Conservation (phyloP, 1,140 invertebrate species). For the Ephestia elutella region DNA sequence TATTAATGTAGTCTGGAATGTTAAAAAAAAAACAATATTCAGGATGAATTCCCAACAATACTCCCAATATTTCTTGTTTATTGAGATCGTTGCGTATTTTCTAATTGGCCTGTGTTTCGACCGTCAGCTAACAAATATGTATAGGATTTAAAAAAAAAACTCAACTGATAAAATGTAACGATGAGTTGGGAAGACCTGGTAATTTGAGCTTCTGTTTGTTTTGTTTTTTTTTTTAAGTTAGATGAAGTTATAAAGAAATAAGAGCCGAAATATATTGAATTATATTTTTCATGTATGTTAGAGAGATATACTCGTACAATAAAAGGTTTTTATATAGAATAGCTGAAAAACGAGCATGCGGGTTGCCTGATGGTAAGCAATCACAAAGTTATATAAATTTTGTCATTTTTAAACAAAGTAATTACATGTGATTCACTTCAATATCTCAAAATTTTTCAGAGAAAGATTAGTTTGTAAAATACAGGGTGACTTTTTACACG, state of each 20-base stretch:
- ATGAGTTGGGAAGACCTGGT: not conserved
- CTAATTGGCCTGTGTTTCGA: not conserved
- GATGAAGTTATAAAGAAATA: not conserved
- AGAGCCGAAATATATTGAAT: no score
- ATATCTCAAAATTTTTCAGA: no score
- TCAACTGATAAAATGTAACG: not conserved
- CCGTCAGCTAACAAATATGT: not conserved
- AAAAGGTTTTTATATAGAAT: no score
- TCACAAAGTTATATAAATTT: no score
- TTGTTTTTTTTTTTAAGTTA: not conserved
- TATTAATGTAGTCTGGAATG: not conserved
- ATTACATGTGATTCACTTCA: no score
- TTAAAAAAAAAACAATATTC: not conserved
- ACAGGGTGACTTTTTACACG: no score
- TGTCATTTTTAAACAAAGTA: no score
- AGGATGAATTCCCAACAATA: not conserved
- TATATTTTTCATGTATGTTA: no score
- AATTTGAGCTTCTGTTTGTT: not conserved
- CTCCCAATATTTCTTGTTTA: not conserved
- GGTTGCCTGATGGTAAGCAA: no score
- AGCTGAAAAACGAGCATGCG: no score
- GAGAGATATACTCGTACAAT: no score
- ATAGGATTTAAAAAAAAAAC: not conserved
- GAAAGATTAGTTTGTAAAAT: no score
- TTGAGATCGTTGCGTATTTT: slow-evolving; percentile 1